Conservation (phyloP, 30 jellyfish, hydroid and myxozoan genomes). For the Hydractinia symbiolongicarpus region DNA sequence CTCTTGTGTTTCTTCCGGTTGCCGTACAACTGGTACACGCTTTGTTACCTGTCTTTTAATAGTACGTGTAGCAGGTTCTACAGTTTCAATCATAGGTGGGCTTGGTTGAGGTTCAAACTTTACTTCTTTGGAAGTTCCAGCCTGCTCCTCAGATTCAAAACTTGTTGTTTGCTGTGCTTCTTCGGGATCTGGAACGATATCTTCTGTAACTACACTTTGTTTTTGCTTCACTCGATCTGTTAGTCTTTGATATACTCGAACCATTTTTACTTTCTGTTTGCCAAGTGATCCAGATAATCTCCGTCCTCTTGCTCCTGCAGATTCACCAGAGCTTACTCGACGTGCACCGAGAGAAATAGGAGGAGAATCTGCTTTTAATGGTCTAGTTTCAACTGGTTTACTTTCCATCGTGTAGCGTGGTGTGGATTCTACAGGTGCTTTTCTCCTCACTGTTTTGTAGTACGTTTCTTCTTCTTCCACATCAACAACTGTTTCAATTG, state of each 20-base stretch:
- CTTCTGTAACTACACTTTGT: background rate
- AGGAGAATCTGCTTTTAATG: background rate
- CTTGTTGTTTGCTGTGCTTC: background rate
- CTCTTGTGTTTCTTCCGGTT: constrained; percentile 33
- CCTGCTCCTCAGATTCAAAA: background rate
- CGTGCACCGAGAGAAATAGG: background rate
- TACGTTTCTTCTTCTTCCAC: constrained; percentile 22
- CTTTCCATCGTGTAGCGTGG: background rate
- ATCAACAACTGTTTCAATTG: constrained; percentile 29
- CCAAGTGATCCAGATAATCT: constrained; percentile 8
- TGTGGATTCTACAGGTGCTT: background rate
- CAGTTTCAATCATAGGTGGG: background rate
- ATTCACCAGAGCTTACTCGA: background rate
- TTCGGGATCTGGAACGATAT: background rate
- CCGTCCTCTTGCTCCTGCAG: constrained; percentile 7
- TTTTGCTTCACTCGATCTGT: constrained; percentile 34
- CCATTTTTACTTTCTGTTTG: constrained; percentile 32
- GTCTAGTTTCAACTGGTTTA: background rate
- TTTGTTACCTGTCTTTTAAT: background rate
- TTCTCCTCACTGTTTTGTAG: background rate
- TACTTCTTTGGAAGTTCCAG: background rate
- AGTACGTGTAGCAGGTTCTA: constrained; percentile 20
- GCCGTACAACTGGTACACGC: constrained; percentile 1
- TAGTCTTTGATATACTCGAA: constrained; percentile 23
- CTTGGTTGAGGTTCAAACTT: constrained; percentile 6